Percentiles rank a stretch among this genome's conserved stretches.
Conservation (phyloP, 2,113 vertebrate species). For the Psophia crepitans region DNA sequence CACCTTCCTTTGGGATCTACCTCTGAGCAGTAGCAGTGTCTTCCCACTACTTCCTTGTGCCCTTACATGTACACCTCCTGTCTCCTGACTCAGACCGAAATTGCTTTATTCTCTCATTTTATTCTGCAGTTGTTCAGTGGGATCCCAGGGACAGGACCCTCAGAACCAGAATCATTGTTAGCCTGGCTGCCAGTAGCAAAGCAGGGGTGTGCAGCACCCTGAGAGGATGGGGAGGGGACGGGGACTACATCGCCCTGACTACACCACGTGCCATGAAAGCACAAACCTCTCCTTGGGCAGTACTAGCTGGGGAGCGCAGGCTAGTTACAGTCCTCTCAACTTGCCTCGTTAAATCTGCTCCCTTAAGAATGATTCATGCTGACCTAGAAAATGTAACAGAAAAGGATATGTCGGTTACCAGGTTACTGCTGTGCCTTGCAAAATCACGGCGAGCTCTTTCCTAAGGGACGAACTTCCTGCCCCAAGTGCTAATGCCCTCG, state of each 20-base stretch:
- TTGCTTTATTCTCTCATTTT: background rate
- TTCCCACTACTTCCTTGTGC: background rate
- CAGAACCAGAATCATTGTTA: background rate
- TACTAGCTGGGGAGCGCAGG: background rate
- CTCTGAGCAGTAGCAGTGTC: background rate
- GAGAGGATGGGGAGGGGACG: background rate
- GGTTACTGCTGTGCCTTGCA: slow-evolving; percentile 40
- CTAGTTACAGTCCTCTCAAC: background rate
- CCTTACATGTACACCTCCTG: background rate
- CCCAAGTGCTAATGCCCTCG: background rate
- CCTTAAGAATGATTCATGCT: slow-evolving; percentile 23
- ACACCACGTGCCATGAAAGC: background rate
- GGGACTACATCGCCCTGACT: background rate
- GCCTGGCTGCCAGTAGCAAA: background rate
- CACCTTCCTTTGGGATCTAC: background rate
- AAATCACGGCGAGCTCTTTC: slow-evolving; percentile 9
- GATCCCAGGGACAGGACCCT: background rate
- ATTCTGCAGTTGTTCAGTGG: background rate
- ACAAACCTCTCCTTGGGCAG: background rate
- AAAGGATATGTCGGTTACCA: slow-evolving; percentile 43
- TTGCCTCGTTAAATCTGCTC: background rate
- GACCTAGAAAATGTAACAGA: slow-evolving; percentile 50
- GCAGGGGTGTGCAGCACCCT: background rate
- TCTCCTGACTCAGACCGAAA: background rate
- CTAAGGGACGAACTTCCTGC: slow-evolving; percentile 10